Conservation (phyloP, 2,888 invertebrate species). For the Neoscelio sp. region DNA sequence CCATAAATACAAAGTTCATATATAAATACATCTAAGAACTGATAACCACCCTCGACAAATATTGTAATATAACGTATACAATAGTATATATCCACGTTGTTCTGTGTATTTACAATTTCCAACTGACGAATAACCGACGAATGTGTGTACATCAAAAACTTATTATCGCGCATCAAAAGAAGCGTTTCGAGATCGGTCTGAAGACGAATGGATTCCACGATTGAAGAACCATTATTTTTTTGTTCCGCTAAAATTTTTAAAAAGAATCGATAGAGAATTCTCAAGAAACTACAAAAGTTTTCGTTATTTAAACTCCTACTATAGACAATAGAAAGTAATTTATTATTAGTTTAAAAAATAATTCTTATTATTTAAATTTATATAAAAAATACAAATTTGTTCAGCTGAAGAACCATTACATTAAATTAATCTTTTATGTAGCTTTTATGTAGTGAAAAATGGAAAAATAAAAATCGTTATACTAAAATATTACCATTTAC, state of each 20-base stretch:
- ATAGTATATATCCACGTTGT: constrained; percentile 46
- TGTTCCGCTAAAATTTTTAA: too few species aligned
- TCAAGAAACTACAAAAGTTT: neutral
- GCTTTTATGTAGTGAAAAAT: too few species aligned
- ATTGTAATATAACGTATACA: constrained; percentile 41
- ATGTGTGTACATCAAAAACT: constrained; percentile 24
- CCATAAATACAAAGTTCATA: neutral
- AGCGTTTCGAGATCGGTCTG: constrained; percentile 13
- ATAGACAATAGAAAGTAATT: too few species aligned
- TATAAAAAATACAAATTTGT: too few species aligned
- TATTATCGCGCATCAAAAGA: constrained; percentile 28
- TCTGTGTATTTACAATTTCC: constrained; percentile 39
- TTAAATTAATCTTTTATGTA: too few species aligned
- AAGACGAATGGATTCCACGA: neutral
- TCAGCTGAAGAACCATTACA: too few species aligned
- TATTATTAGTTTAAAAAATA: too few species aligned
- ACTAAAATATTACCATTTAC: too few species aligned
- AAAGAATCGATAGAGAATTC: too few species aligned
- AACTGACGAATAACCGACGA: constrained; percentile 23
- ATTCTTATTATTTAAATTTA: too few species aligned
- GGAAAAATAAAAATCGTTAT: too few species aligned
- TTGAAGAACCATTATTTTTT: constrained; percentile 25
- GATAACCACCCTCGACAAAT: constrained; percentile 30
- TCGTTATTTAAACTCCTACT: constrained; percentile 7
- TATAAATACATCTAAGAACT: constrained; percentile 9